These are phyloP conservation scores for Coelopa frigida DNA, from an alignment of 1,140 invertebrate genomes.

Conservation along the genomic window DNA sequence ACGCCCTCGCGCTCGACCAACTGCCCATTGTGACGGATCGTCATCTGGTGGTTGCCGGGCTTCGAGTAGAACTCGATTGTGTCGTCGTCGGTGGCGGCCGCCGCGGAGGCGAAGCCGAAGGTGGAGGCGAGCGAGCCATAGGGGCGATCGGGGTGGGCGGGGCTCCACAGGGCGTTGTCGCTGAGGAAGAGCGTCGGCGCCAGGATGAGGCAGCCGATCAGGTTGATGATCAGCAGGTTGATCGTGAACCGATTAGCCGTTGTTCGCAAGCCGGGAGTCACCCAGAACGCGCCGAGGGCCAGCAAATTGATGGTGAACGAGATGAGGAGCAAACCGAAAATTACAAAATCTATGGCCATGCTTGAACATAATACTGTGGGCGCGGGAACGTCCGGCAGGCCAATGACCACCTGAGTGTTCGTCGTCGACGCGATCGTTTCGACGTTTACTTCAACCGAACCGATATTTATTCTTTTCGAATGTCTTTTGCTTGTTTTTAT, in stretches of 20 bases:
- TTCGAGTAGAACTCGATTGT: slow-evolving; percentile 35
- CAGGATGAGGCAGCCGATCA: slow-evolving; percentile 40
- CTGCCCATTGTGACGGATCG: slow-evolving; percentile 29
- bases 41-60: slow-evolving; percentile 37
- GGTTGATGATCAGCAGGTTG: slow-evolving; percentile 40
- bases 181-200: slow-evolving; percentile 38
- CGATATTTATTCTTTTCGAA: too few species aligned
- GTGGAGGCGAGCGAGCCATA: too few species aligned
- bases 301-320: slow-evolving; percentile 42
- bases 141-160: too few species aligned
- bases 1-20: slow-evolving; percentile 38
- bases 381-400: too few species aligned
- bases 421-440: too few species aligned
- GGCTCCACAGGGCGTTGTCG: slow-evolving; percentile 6
- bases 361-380: too few species aligned
- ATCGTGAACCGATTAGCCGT: slow-evolving; percentile 45
- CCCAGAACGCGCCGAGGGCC: slow-evolving; percentile 43
- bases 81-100: slow-evolving; percentile 12
- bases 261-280: slow-evolving; percentile 40
- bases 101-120: too few species aligned
- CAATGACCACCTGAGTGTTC: too few species aligned
- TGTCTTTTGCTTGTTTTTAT: too few species aligned
- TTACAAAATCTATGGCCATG: slow-evolving; percentile 45
- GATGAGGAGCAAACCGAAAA: slow-evolving; percentile 39
- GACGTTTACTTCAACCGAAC: too few species aligned